Percentiles rank a stretch among this genome's conserved stretches.
Conservation (phyloP, 2,113 vertebrate species). For the Perognathus longimembris region DNA sequence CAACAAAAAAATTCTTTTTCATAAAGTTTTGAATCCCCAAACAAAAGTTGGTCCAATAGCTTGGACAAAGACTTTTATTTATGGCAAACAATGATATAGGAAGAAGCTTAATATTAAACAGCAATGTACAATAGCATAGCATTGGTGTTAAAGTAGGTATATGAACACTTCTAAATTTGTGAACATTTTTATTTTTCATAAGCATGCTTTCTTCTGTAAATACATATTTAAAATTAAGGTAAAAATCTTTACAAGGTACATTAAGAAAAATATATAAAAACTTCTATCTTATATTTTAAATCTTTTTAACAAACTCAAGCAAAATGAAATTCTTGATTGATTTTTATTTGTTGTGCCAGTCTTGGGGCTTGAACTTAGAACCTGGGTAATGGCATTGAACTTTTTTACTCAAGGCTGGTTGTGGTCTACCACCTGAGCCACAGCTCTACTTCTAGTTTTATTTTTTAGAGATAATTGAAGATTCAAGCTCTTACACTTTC, state of each 20-base stretch:
- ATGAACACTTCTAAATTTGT: background rate
- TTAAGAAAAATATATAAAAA: background rate
- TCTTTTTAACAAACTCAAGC: background rate
- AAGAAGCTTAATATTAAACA: constrained; percentile 14
- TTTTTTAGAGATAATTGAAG: no score
- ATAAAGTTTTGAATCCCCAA: constrained; percentile 19
- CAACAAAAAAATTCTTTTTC: no score
- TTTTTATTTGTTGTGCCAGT: background rate
- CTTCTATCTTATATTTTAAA: constrained; percentile 23
- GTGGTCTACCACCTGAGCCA: no score
- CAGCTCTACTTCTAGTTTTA: no score
- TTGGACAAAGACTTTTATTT: background rate
- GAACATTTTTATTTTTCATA: background rate
- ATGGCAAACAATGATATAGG: background rate
- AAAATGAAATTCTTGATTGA: no score
- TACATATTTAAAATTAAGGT: constrained; percentile 23
- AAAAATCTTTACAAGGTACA: background rate
- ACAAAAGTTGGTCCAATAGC: background rate
- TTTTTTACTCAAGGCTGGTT: background rate
- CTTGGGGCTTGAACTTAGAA: background rate
- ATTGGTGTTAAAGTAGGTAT: background rate
- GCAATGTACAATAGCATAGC: background rate
- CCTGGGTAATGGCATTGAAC: no score
- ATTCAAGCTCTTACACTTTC: no score
- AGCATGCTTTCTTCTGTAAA: background rate